Conservation (phyloP, 2,888 invertebrate genomes). For the Busseola fusca region DNA sequence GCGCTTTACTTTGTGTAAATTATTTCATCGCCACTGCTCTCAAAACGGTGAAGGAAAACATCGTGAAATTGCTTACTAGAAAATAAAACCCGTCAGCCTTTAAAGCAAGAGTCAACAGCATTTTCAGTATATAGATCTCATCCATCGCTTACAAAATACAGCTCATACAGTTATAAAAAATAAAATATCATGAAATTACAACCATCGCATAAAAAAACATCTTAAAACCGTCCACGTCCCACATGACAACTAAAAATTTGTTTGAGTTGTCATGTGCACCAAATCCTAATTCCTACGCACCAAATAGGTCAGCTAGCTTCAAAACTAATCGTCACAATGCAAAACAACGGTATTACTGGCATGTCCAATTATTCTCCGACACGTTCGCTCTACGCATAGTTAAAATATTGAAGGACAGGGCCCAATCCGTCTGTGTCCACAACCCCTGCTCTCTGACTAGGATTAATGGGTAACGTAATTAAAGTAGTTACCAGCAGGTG, state of each 20-base stretch:
- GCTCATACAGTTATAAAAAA: not conserved
- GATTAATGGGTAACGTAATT: conserved; percentile 83
- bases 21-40: too few species aligned
- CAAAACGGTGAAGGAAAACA: too few species aligned
- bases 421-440: conserved; percentile 81
- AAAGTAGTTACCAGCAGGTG: conserved; percentile 84
- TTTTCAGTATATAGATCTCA: not conserved
- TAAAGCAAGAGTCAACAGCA: not conserved
- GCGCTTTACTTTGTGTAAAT: too few species aligned
- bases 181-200: not conserved
- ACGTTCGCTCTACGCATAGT: conserved; percentile 60
- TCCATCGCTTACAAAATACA: not conserved
- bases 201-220: not conserved
- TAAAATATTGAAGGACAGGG: conserved; percentile 72
- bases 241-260: conserved; percentile 15
- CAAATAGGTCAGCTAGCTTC: conserved; percentile 39
- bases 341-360: conserved; percentile 59
- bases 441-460: conserved; percentile 76
- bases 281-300: conserved; percentile 32
- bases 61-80: not conserved
- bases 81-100: not conserved
- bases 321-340: conserved; percentile 56
- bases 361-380: conserved; percentile 57
- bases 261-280: too few species aligned
- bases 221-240: conserved; percentile 8